Evolutionary conservation across 2,888 invertebrate genomes (phyloP).

Genomic region (Sphaerophoria taeniata): DNA sequence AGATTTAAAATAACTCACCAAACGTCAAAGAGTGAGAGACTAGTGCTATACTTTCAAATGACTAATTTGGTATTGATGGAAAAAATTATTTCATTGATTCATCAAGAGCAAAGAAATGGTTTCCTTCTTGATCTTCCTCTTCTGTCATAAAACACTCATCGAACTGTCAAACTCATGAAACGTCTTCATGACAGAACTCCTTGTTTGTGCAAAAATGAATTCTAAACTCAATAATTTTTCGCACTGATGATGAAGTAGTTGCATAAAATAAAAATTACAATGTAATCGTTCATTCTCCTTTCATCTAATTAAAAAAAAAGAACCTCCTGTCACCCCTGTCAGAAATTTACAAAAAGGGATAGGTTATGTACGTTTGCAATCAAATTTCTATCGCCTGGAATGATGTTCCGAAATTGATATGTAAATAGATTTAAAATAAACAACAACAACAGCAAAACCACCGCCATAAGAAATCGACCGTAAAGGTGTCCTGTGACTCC

Average conservation of each 20-base stretch:
- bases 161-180: constrained; percentile 57
- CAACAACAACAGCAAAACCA: constrained; percentile 1
- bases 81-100: background rate
- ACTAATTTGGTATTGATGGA: no score
- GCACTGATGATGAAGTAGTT: constrained; percentile 43
- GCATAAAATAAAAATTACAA: constrained; percentile 32
- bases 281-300: no score
- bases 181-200: constrained; percentile 19
- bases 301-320: no score
- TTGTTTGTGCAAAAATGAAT: constrained; percentile 45
- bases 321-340: no score
- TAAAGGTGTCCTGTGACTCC: background rate
- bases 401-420: constrained; percentile 61
- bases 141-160: constrained; percentile 63
- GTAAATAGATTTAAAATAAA: constrained; percentile 42
- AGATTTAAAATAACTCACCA: no score
- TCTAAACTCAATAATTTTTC: background rate
- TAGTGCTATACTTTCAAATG: no score
- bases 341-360: no score
- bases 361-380: constrained; percentile 45
- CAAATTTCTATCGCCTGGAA: constrained; percentile 63
- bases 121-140: background rate
- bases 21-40: no score
- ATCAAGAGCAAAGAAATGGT: background rate
- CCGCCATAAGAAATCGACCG: constrained; percentile 3